Conservation (phyloP, 2,113 vertebrate species). For the Collichthys lucidus region DNA sequence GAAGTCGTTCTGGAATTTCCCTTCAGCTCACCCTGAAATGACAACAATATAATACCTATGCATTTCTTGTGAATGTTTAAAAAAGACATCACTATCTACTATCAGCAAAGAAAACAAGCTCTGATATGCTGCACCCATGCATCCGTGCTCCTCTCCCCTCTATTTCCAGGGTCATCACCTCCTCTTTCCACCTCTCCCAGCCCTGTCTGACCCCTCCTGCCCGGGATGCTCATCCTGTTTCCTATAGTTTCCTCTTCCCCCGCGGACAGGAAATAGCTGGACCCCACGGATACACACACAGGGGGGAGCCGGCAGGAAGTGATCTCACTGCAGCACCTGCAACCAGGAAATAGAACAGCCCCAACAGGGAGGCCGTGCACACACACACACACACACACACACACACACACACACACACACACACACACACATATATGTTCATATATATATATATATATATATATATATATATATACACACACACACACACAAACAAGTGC, state of each 20-base stretch:
- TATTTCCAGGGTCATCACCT: conserved; percentile 71
- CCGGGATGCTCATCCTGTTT: conserved; percentile 84
- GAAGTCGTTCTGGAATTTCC: conserved; percentile 1
- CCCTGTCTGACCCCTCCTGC: conserved; percentile 69
- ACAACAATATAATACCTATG: neutral
- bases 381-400: neutral
- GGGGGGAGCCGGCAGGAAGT: conserved; percentile 76
- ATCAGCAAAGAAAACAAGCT: conserved; percentile 35
- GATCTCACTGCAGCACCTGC: conserved; percentile 86
- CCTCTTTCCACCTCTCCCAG: conserved; percentile 58
- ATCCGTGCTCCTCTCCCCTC: conserved; percentile 45
- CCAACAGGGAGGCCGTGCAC: conserved; percentile 46
- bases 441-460: conserved; percentile 28
- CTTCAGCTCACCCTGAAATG: neutral
- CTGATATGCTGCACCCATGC: conserved; percentile 24
- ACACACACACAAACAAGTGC: conserved; percentile 48
- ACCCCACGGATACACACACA: conserved; percentile 67
- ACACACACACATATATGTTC: too few species aligned
- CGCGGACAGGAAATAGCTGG: conserved; percentile 79
- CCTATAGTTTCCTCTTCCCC: conserved; percentile 82
- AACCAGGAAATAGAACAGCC: conserved; percentile 75
- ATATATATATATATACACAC: neutral
- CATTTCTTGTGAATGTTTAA: neutral
- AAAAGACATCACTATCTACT: conserved; percentile 17
- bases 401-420: neutral